Evolutionary conservation across 2,888 invertebrate species (phyloP).

Genomic region (Sepioteuthis lessoniana): DNA sequence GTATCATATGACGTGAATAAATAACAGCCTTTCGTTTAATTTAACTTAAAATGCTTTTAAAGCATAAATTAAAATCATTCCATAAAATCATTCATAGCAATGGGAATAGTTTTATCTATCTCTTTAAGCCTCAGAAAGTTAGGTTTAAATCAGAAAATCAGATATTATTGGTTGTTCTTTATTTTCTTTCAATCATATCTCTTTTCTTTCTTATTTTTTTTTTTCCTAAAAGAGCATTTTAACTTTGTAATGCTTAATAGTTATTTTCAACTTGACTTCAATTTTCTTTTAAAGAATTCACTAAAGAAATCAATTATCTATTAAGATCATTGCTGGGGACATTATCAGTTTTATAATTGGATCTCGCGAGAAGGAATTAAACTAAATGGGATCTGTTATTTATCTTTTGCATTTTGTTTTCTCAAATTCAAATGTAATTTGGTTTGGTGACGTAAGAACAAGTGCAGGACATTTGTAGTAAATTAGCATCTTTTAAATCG

Average conservation of each 20-base stretch:
- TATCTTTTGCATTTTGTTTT: not conserved
- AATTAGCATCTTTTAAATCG: not conserved
- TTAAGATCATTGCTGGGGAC: not conserved
- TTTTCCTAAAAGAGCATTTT: too few species aligned
- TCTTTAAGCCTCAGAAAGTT: too few species aligned
- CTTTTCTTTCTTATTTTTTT: too few species aligned
- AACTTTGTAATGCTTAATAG: not conserved
- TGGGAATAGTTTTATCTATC: too few species aligned
- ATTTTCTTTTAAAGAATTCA: not conserved
- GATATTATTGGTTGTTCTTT: too few species aligned
- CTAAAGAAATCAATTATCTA: not conserved
- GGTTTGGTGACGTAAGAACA: not conserved
- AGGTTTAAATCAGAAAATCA: too few species aligned
- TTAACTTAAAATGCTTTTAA: too few species aligned
- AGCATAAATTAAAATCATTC: too few species aligned
- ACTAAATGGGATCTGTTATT: not conserved
- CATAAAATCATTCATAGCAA: too few species aligned
- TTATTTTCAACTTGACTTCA: not conserved
- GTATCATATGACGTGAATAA: too few species aligned
- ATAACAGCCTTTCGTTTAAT: too few species aligned
- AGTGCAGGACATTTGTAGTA: not conserved
- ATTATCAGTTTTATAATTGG: not conserved
- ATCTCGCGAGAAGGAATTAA: not conserved
- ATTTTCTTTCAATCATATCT: too few species aligned
- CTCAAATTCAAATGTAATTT: not conserved